Percentiles rank a stretch among this genome's conserved stretches.
phyloP scores from a whole-genome alignment of 2,888 invertebrate species.

The Drosophila ochracea region DNA sequence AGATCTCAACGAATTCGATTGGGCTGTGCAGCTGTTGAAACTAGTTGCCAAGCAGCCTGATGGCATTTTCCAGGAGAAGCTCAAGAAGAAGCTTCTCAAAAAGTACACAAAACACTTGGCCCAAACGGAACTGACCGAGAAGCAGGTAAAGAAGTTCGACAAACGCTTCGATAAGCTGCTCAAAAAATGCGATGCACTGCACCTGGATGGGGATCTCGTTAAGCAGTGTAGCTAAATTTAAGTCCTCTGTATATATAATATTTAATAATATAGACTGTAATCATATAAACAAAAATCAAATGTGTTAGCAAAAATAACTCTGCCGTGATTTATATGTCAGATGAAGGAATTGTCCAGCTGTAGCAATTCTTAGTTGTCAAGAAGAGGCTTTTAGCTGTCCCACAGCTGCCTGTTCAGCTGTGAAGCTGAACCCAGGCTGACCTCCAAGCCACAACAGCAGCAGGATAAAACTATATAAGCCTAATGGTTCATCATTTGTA shows the following conservation, averaged over 20 bases:
- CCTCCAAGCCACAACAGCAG: background rate
- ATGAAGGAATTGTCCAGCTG: slow-evolving; percentile 1
- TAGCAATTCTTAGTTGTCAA: slow-evolving; percentile 14
- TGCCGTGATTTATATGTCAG: background rate
- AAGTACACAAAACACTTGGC: slow-evolving; percentile 86
- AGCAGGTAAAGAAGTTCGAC: slow-evolving; percentile 87
- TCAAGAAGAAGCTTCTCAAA: slow-evolving; percentile 91
- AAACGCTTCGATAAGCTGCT: slow-evolving; percentile 91
- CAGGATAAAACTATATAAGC: background rate
- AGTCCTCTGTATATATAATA: slow-evolving; percentile 3
- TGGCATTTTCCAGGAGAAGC: slow-evolving; percentile 89
- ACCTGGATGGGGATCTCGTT: slow-evolving; percentile 88
- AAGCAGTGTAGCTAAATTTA: slow-evolving; percentile 49
- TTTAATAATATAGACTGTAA: slow-evolving; percentile 11
- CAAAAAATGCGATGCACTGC: slow-evolving; percentile 88
- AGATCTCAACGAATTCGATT: slow-evolving; percentile 67
- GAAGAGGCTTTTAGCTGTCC: background rate
- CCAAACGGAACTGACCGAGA: slow-evolving; percentile 84
- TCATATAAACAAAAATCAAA: slow-evolving; percentile 45
- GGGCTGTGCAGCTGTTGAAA: slow-evolving; percentile 67
- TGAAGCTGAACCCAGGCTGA: background rate
- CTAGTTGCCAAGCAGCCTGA: slow-evolving; percentile 83
- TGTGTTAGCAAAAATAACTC: slow-evolving; percentile 40
- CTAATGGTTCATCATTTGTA: background rate
- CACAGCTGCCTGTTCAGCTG: background rate